A percentile compares a stretch with the other conserved stretches of the same genome.
These are phyloP conservation scores for Ptychodera flava DNA, from an alignment of 35 echinoderm and acorn worm genomes.

Conservation along the genomic window DNA sequence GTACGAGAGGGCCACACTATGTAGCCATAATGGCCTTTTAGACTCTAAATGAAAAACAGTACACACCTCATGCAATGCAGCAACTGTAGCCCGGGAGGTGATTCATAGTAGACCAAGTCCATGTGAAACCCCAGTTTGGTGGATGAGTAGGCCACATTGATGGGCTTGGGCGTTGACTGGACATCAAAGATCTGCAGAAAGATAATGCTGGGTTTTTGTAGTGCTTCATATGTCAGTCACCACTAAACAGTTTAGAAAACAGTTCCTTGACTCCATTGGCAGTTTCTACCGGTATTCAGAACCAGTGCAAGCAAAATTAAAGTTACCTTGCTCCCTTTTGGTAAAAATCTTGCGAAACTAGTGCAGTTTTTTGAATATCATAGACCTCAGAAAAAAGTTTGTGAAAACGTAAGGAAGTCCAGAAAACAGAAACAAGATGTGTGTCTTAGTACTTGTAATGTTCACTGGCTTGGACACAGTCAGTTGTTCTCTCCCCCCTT, in stretches of 20 bases:
- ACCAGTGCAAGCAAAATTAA: not conserved
- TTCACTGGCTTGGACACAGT: too few relatives aligned
- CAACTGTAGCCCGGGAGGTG: slow-evolving; percentile 76
- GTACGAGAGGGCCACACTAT: too few relatives aligned
- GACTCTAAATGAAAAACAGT: too few relatives aligned
- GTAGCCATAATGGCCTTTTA: too few relatives aligned
- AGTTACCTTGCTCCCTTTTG: not conserved
- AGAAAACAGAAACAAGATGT: too few relatives aligned
- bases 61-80: slow-evolving; percentile 82
- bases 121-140: slow-evolving; percentile 47
- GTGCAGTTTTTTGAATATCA: not conserved
- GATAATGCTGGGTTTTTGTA: not conserved
- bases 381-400: too few relatives aligned
- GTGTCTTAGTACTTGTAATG: too few relatives aligned
- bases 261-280: too few relatives aligned
- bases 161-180: slow-evolving; percentile 32
- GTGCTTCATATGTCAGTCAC: not conserved
- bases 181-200: slow-evolving; percentile 54
- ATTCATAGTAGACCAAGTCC: slow-evolving; percentile 89
- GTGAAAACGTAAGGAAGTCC: too few relatives aligned
- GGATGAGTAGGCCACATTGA: slow-evolving; percentile 74
- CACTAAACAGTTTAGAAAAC: not conserved
- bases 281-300: too few relatives aligned
- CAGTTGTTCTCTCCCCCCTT: too few relatives aligned
- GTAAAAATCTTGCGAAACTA: not conserved